Evolutionary conservation across 1,140 invertebrate species (phyloP).

Genomic region (Cephus cinctus): DNA sequence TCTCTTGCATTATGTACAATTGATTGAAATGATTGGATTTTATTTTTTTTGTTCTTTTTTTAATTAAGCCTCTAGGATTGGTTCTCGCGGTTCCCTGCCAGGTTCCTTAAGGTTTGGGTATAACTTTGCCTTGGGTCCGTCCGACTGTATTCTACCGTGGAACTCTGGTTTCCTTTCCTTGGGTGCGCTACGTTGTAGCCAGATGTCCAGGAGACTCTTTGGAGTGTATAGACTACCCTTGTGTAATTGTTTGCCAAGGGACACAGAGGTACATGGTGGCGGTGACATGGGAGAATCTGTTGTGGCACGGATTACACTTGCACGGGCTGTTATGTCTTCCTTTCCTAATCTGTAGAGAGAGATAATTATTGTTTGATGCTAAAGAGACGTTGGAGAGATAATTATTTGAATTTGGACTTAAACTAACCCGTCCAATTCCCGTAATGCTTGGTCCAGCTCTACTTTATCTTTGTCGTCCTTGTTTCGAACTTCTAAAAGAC

Average conservation of each 20-base stretch:
- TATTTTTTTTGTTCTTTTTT: neutral
- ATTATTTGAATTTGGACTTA: no score
- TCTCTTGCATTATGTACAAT: no score
- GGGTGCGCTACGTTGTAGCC: conserved; percentile 54
- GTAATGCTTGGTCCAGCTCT: conserved; percentile 62
- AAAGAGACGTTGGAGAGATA: no score
- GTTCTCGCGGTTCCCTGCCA: conserved; percentile 42
- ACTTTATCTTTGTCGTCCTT: conserved; percentile 64
- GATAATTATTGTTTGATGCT: neutral
- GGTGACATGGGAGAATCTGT: conserved; percentile 83
- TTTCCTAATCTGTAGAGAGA: conserved; percentile 39
- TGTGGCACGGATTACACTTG: conserved; percentile 72
- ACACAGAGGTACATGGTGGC: conserved; percentile 55
- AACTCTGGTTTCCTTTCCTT: conserved; percentile 73
- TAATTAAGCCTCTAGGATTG: conserved; percentile 42
- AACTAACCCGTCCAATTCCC: conserved; percentile 62
- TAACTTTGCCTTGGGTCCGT: conserved; percentile 68
- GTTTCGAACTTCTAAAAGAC: conserved; percentile 78
- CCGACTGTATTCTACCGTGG: conserved; percentile 71
- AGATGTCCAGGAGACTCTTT: conserved; percentile 68
- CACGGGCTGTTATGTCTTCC: conserved; percentile 58
- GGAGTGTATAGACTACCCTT: conserved; percentile 40
- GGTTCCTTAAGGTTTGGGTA: conserved; percentile 72
- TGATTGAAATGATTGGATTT: neutral
- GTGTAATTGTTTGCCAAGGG: conserved; percentile 40